Conservation (phyloP, 2,888 invertebrate species). For the Eupelmus urozonus region DNA sequence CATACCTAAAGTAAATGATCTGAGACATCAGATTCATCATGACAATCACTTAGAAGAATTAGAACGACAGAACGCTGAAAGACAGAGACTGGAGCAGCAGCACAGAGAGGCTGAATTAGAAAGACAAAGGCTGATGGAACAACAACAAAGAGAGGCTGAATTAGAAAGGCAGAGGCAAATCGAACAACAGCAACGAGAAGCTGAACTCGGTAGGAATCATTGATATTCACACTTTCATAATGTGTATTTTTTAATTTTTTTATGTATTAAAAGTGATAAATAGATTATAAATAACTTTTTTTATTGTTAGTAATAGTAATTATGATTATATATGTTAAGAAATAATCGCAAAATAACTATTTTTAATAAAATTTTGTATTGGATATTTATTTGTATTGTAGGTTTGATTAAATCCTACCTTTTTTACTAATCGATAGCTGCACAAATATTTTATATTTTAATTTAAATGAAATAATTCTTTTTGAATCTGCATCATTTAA, state of each 20-base stretch:
- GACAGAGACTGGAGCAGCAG: constrained; percentile 58
- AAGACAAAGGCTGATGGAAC: constrained; percentile 65
- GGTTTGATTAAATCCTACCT: no score
- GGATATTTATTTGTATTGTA: no score
- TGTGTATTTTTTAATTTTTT: background rate
- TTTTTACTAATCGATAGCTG: no score
- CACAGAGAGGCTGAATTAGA: constrained; percentile 64
- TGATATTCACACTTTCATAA: background rate
- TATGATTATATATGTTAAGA: no score
- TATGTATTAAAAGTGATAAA: background rate
- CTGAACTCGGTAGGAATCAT: constrained; percentile 59
- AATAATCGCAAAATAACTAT: no score
- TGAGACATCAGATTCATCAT: constrained; percentile 39
- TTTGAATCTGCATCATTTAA: no score
- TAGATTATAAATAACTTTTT: no score
- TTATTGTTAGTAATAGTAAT: no score
- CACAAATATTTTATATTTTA: no score
- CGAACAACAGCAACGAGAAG: constrained; percentile 62
- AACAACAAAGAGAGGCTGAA: constrained; percentile 63
- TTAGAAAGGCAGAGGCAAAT: constrained; percentile 65
- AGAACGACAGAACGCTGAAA: constrained; percentile 53
- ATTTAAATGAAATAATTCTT: no score
- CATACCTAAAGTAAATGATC: constrained; percentile 45
- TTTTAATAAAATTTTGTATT: no score
- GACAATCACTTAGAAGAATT: constrained; percentile 52